Evolutionary conservation across 2,797 vertebrate genomes (phyloP), one percentile per base, ranked within the genome.

Genomic region (Sciurus carolinensis): DNA sequence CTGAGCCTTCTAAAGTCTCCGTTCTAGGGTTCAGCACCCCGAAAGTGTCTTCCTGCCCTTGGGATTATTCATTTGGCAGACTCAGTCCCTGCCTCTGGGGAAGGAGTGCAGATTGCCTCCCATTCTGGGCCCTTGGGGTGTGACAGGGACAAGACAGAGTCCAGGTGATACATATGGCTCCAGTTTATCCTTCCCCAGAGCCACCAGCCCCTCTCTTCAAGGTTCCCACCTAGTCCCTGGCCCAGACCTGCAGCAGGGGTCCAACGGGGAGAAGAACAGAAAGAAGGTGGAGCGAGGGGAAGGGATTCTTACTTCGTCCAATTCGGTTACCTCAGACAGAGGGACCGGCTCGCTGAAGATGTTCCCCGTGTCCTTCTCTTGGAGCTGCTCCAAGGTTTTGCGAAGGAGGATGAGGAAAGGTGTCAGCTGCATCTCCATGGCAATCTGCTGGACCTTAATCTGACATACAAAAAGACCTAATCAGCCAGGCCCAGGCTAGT

Each of bases 381-480:
- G 99, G 97, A 99, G 98, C 98, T 99, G 99, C 95, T 99, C 99
- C 95, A 99, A 98, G 0, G 99, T 99, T 97, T 99, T 99, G 96
- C 99, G 99, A 97, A 99, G 98, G 86, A 99, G 99, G 96, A 99
- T 99, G 97, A 99, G 99, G 98, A 99, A 99, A 26, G 99, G 99
- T 20, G 99, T 99, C 97, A 99, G 98, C 98, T 99, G 99, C 99
- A 99, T 99, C 98, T 99, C 99, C 97, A 99, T 98, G 54, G 99
- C 99, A 98, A 99, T 98, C 98, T 99, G 99, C 98, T 99, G 99
- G 96, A 99, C 98, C 98, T 99, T 99, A 96, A 99, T 99, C 99
- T 99, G 98, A 97, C 98, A 98, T 36, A 97, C 72, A 98, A 62
- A 87, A 85, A 90, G 95, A 91, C 0, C 0, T 57, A 3, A 72